Conservation (phyloP, 2,797 vertebrate genomes). For the Malacoctenus gilli region DNA sequence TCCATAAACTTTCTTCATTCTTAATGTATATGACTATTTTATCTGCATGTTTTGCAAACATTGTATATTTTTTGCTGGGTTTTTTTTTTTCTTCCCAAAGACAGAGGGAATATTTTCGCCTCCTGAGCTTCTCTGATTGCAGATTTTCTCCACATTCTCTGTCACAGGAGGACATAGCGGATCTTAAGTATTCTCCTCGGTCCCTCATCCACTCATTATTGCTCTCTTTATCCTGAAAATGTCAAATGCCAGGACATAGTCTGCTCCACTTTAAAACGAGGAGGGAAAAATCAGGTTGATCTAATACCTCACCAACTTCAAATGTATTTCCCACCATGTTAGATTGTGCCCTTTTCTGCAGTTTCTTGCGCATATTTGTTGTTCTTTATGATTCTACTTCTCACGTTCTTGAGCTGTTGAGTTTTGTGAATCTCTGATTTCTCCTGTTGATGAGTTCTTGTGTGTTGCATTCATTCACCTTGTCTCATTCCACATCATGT, state of each 20-base stretch:
- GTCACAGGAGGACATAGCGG: slow-evolving; percentile 11
- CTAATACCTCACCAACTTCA: too few species aligned
- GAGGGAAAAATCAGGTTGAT: neutral
- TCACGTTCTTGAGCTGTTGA: too few species aligned
- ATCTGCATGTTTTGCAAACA: too few species aligned
- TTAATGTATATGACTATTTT: too few species aligned
- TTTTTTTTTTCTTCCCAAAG: too few species aligned
- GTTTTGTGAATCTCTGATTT: too few species aligned
- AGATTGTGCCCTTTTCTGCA: neutral
- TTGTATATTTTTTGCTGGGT: too few species aligned
- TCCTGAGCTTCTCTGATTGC: neutral
- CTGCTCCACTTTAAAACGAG: slow-evolving; percentile 30
- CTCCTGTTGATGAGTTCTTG: too few species aligned
- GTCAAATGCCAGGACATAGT: slow-evolving; percentile 28
- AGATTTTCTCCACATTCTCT: slow-evolving; percentile 3
- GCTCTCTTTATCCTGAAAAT: slow-evolving; percentile 40
- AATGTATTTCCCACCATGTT: neutral
- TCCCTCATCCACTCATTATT: slow-evolving; percentile 31
- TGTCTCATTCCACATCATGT: too few species aligned
- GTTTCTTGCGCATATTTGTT: neutral
- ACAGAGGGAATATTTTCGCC: rapidly evolving
- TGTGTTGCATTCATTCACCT: too few species aligned
- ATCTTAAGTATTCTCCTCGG: slow-evolving; percentile 23
- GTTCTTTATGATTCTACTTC: neutral
- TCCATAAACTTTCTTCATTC: too few species aligned